Evolutionary conservation across 2,113 vertebrate species (phyloP), one percentile per base, ranked within the genome.

Genomic region (Tetrao urogallus): DNA sequence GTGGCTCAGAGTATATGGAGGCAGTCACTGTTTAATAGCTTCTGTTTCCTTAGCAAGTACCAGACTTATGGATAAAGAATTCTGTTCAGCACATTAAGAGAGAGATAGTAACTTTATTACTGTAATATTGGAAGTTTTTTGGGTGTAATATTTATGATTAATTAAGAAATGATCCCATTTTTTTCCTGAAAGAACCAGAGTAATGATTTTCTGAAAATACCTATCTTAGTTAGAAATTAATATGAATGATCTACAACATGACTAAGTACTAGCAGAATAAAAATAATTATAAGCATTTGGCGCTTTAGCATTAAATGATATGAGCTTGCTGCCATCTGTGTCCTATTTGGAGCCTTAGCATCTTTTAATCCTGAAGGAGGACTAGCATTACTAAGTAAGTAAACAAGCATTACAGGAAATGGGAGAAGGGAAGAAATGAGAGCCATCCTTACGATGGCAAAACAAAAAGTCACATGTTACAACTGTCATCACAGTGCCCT

Each of bases 261-360:
- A 77, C 6, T 32, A 42, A 87, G 38, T 60, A 32, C 19, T 45
- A 71, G 60, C 22, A 71, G 56, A 63, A 18, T 76, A 58, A 50
- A 63, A 90, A 34, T 40, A 61, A 22, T 25, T 87, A 22, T 3
- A 22, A 54, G 28, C 56, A 30, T 72, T 87, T 84, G 27, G 18
- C 92, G 17, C 28, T 80, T 63, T 65, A 43, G 32, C 1, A 2
- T 65, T 87, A 69, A 87, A 70, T 54, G 88, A 36, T 50, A 77
- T 10, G 75, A 94, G 32, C 71, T 58, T 96, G 63, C 84, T 95
- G 89, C 86, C 86, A 70, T 87, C 89, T 93, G 77, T 73, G 78
- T 82, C 64, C 22, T 79, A 5, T 93, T 93, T 89, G 71, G 54
- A 77, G 69, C 30, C 32, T 87, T 19, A 73, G 11, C 71, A 92